Evolutionary conservation across 2,888 invertebrate genomes (phyloP), one percentile per base, ranked within the genome.

Genomic region (Teinopalpus imperialis): DNA sequence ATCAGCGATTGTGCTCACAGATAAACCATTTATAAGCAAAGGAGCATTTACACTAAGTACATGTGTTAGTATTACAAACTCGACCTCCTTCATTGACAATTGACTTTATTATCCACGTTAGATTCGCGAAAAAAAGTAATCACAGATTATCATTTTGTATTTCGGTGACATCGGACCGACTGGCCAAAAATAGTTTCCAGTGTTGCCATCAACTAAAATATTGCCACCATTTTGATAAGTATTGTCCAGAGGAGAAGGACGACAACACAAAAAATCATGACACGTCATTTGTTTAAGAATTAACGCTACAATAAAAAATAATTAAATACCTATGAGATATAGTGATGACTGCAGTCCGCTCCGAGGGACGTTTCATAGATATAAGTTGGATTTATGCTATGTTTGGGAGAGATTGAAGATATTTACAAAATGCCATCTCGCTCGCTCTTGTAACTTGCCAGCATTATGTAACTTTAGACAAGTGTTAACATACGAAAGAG

Each of bases 311-410:
- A 67, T 69, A 80, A 78, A 82, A 77, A 81, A 77, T 58, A 71
- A 77, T 85, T 86, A 85, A 85, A 85, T 85, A 87, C 83, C 87
- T 87, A 87, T 86, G 87, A 88, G 87, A 86, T 86, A 87, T 78
- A 81, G 68, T 80, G 81, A 83, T 86, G 87, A 87, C 87, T 87
- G 65, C 57, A 70, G 77, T 67, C 79, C 76, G 66, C 63, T 54
- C 50, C 54, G 51, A 63, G 69, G 75, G 74, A 66, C 74, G 64
- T 56, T 63, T 56, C 49, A 58, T 61, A 65, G 66, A 69, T 69
- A 74, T 76, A 80, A 71, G 68, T 80, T 79, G 79, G 75, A 74
- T 87, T 85, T 85, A 83, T 71, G 72, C 83, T 83, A 86, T 80
- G 75, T n/a, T n/a, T n/a, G 81, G 76, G 80, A 79, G 74, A 78